Evolutionary conservation across 2,113 vertebrate genomes (phyloP), one percentile per base, ranked within the genome.

Genomic region (cat (Felis catus)): DNA sequence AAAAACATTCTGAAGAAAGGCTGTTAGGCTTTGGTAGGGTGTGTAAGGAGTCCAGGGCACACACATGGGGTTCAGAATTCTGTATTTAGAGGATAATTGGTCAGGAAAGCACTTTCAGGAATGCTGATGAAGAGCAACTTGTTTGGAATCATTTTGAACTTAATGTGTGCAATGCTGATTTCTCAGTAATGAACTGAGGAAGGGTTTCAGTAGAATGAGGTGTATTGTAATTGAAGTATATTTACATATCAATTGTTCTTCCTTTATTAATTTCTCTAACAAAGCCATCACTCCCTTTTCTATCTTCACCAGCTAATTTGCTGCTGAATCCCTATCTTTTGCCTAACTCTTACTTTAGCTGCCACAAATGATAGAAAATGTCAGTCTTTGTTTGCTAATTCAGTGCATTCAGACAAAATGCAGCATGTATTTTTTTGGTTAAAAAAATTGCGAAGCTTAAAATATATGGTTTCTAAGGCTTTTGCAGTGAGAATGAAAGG

Each of bases 341-440:
- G 39, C 68, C 97, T 85, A 82, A 85, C 79, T 89, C 74, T 98
- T 51, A 65, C 58, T 79, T 88, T 63, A 95, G 58, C 25, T 68
- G 29, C n/a, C 36, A 70, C 27, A 65, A 81, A 94, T 78, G 23
- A 91, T 33, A 82, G 51, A 96, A 96, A 95, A 97, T 70, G 70
- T 68, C 82, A 97, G 90, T 92, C 86, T 97, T 78, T 71, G n/a
- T 88, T 97, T 96, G 66, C 86, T 98, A 97, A 98, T 94, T 97
- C 95, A 94, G 51, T 83, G 94, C 33, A 93, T 3, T 31, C 5
- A 58, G 93, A 94, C 45, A 96, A 83, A 94, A 85, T 25, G 41
- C 16, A 96, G 78, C 92, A 86, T 76, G 16, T 7, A 16, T 0
- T 88, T 97, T 39, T 97, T 89, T 5, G 5, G 13, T 73, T 21